Evolutionary conservation across 2,113 vertebrate genomes (phyloP), one percentile per base, ranked within the genome.

Genomic region (Mastomys natalensis): DNA sequence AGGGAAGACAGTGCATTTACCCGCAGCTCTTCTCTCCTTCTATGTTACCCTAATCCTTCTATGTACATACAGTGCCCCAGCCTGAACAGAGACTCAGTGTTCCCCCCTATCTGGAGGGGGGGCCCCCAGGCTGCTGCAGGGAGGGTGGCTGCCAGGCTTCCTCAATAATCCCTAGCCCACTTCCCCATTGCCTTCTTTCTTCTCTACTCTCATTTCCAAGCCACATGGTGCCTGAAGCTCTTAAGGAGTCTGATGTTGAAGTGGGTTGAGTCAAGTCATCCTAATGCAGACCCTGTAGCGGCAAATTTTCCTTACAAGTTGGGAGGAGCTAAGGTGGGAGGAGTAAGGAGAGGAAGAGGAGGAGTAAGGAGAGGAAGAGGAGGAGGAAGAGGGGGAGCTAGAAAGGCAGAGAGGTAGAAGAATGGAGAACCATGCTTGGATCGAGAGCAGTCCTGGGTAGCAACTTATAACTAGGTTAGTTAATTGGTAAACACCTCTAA

Each of bases 81-180:
- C 55, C 55, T 82, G 12, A 58, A 37, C 21, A 15, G 60, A 24
- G 40, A 40, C 3, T 24, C 17, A 4, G 4, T 16, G 62, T 31
- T 24, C 17, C 8, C 5, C 7, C 72, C 48, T 53, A 17, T 78
- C 31, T 8, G 17, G 31, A 60, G 7, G 43, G 60, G 53, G 16
- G 17, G 45, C 7, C 40, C 6, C 60, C 7, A 26, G 60, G 62
- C 24, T 48, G 51, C 43, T 21, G 29, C n/a, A 48, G 82, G 24
- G 29, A 45, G n/a, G 16, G 31, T 12, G 16, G 1, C 29, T 5
- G 11, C 84, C 0, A 0, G 19, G 15, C 26, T 34, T 60, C 12
- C 64, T 91, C 29, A 62, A 40, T 31, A 37, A 4, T n/a, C 7
- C 13, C 51, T 48, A 21, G 21, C 5, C 48, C 24, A 40, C 17